Percentiles rank a stretch among this genome's conserved stretches.
Conservation (phyloP, 2,113 vertebrate genomes). For the Chinchilla lanigera region DNA sequence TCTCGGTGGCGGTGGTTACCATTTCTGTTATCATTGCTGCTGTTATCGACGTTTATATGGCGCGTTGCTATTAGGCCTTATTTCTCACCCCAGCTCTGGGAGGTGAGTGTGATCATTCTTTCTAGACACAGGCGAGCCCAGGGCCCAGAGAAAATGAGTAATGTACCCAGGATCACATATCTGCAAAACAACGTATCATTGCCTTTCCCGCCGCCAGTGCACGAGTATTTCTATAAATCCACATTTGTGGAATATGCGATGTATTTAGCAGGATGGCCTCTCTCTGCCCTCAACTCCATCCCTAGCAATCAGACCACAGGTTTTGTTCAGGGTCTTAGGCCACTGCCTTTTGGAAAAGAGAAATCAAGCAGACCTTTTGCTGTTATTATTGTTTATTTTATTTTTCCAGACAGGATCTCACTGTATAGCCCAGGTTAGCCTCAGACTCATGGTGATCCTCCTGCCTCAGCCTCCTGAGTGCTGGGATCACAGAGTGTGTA, state of each 20-base stretch:
- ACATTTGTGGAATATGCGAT: not conserved
- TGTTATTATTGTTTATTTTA: not conserved
- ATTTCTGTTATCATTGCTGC: slow-evolving; percentile 45
- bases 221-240: slow-evolving; percentile 26
- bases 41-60: slow-evolving; percentile 52
- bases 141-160: slow-evolving; percentile 57
- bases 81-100: not conserved
- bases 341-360: not conserved
- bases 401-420: not conserved
- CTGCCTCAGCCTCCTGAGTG: not conserved
- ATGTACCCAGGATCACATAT: slow-evolving; percentile 38
- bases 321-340: not conserved
- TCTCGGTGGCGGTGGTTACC: not conserved
- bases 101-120: slow-evolving; percentile 32
- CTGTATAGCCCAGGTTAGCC: not conserved
- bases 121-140: not conserved
- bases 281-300: not conserved
- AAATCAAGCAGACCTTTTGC: not conserved
- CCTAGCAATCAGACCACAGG: not conserved
- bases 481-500: not conserved
- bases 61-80: slow-evolving; percentile 29
- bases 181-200: slow-evolving; percentile 60
- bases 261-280: not conserved
- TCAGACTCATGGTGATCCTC: not conserved
- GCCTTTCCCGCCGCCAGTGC: slow-evolving; percentile 48